Evolutionary conservation across 2,113 vertebrate species (phyloP).

Genomic region (Elephantulus edwardii): DNA sequence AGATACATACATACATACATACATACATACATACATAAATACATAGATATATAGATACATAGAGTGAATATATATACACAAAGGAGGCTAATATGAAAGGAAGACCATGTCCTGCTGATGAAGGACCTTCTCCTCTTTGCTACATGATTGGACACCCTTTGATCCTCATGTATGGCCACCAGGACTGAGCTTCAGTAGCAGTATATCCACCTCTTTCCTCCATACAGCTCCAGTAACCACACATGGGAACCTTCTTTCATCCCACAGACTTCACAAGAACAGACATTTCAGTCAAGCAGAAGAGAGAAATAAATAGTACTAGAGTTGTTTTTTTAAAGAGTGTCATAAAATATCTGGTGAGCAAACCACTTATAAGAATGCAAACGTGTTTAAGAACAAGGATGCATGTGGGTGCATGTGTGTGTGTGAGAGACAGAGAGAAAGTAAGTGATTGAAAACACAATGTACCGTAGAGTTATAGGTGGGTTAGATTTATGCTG

Average conservation of each 20-base stretch:
- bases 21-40: too few relatives aligned
- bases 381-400: conserved; percentile 31
- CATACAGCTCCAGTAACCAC: not conserved
- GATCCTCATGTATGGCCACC: not conserved
- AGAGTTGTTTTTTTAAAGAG: not conserved
- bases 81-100: not conserved
- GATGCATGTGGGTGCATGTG: not conserved
- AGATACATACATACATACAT: too few relatives aligned
- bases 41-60: too few relatives aligned
- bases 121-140: not conserved
- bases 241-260: not conserved
- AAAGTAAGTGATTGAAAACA: not conserved
- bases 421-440: not conserved
- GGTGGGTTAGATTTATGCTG: not conserved
- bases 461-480: not conserved
- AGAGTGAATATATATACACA: too few relatives aligned
- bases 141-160: not conserved
- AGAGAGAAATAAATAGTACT: conserved; percentile 24
- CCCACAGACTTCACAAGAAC: not conserved
- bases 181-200: not conserved
- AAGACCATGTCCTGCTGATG: not conserved
- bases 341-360: not conserved
- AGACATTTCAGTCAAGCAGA: not conserved
- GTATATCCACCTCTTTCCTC: not conserved
- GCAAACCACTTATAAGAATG: not conserved